Base-by-base conservation (phyloP, 1,140 invertebrate genomes). In the Trigoniulus corallinus region DNA sequence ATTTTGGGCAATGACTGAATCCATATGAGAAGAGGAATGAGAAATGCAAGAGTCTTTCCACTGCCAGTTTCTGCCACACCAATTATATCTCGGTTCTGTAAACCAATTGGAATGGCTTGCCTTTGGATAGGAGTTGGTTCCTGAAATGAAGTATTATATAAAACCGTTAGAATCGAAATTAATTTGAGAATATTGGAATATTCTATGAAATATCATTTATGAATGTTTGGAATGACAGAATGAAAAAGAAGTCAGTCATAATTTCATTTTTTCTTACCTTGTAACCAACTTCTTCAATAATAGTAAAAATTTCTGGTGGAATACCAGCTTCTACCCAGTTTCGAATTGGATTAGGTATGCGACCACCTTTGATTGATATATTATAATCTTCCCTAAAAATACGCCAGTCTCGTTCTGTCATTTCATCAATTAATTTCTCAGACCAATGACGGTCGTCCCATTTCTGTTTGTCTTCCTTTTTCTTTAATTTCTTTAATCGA, bases 301-400 rank as follows among this genome's bases (percentile, higher is more conserved):
- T 91, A 40, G 97, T 91, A 59, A 89, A 74, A 54, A 99, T 83
- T 66, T 95, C 88, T 59, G 79, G 75, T 23, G 88, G 84, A 56
- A 99, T 81, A n/a, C 76, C 77, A 12, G 85, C 87, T 70, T 99
- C 96, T 55, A 82, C 83, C 96, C 96, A 99, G 29, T 74, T 81
- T 15, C 96, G 71, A 43, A 99, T 82, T 1, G 95, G 95, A 71
- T 95, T 88, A 2, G 96, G 94, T 61, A 99, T 95, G 61, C 79
- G 81, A 0, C 96, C 96, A 53, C 92, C 94, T 67, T 99, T 99
- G 44, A 98, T 93, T 2, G 89, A 87, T 43, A 99, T 98, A 63
- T 95, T 99, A 63, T 95, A 99, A 72, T 99, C 96, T 72, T 99
- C 96, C 54, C 94, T 78, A 62, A 99, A 99, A 59, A 99, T 99